A percentile compares a stretch with the other conserved stretches of the same genome.
These are phyloP conservation scores for Stictocephala bisonia DNA, from an alignment of 2,888 invertebrate species.

Conservation along the genomic window DNA sequence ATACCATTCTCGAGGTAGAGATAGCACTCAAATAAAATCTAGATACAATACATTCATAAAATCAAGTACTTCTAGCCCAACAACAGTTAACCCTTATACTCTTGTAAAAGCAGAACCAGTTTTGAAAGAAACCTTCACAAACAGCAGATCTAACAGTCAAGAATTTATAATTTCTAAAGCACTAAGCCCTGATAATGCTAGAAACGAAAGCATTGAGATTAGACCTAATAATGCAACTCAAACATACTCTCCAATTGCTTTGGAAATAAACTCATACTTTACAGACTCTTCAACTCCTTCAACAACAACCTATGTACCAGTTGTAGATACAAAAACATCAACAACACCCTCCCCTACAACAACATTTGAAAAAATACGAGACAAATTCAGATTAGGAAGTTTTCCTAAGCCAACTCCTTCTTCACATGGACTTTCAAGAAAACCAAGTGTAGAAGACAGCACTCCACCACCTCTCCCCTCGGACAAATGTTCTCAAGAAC, in stretches of 20 bases:
- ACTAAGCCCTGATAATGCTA: background rate
- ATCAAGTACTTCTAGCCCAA: background rate
- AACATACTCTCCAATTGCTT: slow-evolving; percentile 9
- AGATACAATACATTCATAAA: background rate
- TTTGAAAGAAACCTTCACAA: background rate
- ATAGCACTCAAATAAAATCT: background rate
- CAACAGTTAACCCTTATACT: slow-evolving; percentile 8
- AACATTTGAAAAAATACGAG: slow-evolving; percentile 28
- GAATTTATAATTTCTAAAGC: too few relatives aligned
- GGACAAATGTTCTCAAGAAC: slow-evolving; percentile 59
- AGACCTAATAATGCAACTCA: background rate
- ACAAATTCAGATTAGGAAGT: slow-evolving; percentile 25
- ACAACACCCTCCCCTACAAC: slow-evolving; percentile 27
- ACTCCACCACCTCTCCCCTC: slow-evolving; percentile 57
- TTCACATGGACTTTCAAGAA: background rate
- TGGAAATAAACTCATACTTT: slow-evolving; percentile 24
- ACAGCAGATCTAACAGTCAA: background rate
- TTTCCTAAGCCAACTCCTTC: slow-evolving; percentile 27
- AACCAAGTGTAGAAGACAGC: slow-evolving; percentile 20
- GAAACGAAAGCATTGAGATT: slow-evolving; percentile 2
- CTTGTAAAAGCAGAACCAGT: background rate
- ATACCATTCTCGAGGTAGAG: slow-evolving; percentile 3
- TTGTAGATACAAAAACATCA: background rate
- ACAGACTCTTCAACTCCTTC: background rate
- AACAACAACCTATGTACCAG: too few relatives aligned